Conservation (phyloP, 2,888 invertebrate species). For the Trypoxylon attenuatum region DNA sequence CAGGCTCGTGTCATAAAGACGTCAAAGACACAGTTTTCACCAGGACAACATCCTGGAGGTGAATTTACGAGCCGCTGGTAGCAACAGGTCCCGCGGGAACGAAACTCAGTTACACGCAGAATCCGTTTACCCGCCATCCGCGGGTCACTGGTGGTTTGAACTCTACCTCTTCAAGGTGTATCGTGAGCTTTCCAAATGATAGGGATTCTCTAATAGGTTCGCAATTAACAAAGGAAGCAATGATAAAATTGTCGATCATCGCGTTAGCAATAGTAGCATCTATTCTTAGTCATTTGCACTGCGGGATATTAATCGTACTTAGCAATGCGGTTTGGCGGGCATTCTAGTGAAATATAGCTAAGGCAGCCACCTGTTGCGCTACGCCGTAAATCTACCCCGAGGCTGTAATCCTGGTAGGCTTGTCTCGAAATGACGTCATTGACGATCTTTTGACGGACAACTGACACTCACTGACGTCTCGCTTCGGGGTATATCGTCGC, state of each 20-base stretch:
- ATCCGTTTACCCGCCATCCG: slow-evolving; percentile 21
- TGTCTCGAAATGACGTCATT: slow-evolving; percentile 74
- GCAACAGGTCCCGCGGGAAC: slow-evolving; percentile 68
- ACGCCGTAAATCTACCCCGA: slow-evolving; percentile 72
- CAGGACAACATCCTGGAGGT: slow-evolving; percentile 73
- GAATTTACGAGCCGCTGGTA: slow-evolving; percentile 69
- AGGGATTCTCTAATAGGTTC: too few species aligned
- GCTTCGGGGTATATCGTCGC: slow-evolving; percentile 18
- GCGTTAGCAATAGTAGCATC: too few species aligned
- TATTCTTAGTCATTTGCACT: too few species aligned
- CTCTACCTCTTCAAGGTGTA: not conserved
- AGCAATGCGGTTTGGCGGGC: not conserved
- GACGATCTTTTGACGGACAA: slow-evolving; percentile 71
- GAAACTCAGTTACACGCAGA: slow-evolving; percentile 25
- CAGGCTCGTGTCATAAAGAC: slow-evolving; percentile 73
- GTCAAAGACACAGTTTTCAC: slow-evolving; percentile 74
- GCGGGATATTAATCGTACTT: too few species aligned
- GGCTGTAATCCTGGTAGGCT: slow-evolving; percentile 74
- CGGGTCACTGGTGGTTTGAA: too few species aligned
- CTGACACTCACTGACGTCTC: slow-evolving; percentile 56
- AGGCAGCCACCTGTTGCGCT: slow-evolving; percentile 63
- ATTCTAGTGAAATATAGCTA: not conserved
- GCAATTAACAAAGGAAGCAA: too few species aligned
- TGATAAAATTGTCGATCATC: too few species aligned
- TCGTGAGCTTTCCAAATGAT: too few species aligned